phyloP scores from a whole-genome alignment of 2,888 invertebrate genomes.

The Branchellion lobata region DNA sequence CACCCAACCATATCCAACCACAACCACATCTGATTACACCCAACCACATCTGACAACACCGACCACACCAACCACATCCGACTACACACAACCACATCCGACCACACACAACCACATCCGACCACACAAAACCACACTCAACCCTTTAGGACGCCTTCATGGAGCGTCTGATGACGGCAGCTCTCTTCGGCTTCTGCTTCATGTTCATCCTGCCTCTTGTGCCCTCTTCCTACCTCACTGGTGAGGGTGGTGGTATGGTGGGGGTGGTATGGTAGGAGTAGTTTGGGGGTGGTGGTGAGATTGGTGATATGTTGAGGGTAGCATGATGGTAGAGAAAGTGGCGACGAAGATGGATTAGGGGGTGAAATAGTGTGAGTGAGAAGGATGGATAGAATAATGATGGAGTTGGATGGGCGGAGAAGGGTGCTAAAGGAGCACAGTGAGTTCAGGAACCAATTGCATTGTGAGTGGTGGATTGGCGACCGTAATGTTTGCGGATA shows the following conservation, averaged over 20 bases:
- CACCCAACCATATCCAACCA: background rate
- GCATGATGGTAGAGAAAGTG: no score
- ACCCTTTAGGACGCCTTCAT: slow-evolving; percentile 25
- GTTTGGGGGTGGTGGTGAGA: no score
- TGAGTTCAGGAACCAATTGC: no score
- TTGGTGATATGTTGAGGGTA: no score
- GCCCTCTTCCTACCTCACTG: slow-evolving; percentile 39
- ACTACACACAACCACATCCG: background rate
- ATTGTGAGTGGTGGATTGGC: no score
- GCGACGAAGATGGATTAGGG: no score
- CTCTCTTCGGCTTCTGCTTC: slow-evolving; percentile 42
- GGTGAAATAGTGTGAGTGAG: no score
- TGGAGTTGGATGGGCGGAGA: no score
- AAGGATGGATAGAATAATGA: no score
- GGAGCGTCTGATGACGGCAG: slow-evolving; percentile 31
- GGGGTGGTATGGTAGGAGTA: background rate
- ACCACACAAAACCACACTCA: background rate
- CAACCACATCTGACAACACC: background rate
- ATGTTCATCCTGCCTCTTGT: slow-evolving; percentile 33
- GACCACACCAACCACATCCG: background rate
- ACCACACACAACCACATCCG: background rate
- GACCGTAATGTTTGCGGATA: no score
- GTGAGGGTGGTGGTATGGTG: no score
- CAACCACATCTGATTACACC: background rate
- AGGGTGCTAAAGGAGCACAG: no score